These are phyloP conservation scores for Dryobota labecula DNA, from an alignment of 2,888 invertebrate genomes.

Conservation along the genomic window DNA sequence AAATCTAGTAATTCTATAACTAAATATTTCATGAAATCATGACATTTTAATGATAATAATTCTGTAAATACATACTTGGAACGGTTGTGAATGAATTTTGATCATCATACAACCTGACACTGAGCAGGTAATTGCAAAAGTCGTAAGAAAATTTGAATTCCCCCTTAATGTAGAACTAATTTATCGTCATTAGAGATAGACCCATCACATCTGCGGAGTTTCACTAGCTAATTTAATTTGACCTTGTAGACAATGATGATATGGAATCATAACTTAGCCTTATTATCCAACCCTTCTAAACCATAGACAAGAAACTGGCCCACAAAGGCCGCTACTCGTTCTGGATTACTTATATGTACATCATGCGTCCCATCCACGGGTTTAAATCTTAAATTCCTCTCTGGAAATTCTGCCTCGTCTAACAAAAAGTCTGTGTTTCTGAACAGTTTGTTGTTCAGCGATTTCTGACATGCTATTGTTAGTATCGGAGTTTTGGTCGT, in stretches of 20 bases:
- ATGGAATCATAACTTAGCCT: conserved; percentile 75
- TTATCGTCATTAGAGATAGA: not conserved
- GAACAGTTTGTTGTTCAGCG: conserved; percentile 68
- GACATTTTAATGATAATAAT: no score
- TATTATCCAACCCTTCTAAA: conserved; percentile 72
- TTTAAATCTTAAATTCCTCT: conserved; percentile 73
- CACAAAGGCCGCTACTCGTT: conserved; percentile 83
- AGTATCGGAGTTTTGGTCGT: conserved; percentile 74
- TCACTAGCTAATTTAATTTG: not conserved
- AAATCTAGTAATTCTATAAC: no score
- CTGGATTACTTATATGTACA: conserved; percentile 90
- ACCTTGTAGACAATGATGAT: conserved; percentile 5
- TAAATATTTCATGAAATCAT: no score
- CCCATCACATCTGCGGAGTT: not conserved
- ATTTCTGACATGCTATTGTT: conserved; percentile 70
- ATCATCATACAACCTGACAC: no score
- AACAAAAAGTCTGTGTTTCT: conserved; percentile 72
- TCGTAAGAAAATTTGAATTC: no score
- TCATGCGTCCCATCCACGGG: conserved; percentile 90
- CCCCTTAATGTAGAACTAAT: no score
- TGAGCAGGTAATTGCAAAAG: no score
- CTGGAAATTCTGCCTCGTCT: conserved; percentile 72
- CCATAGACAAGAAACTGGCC: conserved; percentile 80
- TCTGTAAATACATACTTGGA: no score
- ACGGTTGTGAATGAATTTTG: no score